These are phyloP conservation scores for Drosophila colorata DNA, from an alignment of 2,888 invertebrate genomes.

Conservation along the genomic window DNA sequence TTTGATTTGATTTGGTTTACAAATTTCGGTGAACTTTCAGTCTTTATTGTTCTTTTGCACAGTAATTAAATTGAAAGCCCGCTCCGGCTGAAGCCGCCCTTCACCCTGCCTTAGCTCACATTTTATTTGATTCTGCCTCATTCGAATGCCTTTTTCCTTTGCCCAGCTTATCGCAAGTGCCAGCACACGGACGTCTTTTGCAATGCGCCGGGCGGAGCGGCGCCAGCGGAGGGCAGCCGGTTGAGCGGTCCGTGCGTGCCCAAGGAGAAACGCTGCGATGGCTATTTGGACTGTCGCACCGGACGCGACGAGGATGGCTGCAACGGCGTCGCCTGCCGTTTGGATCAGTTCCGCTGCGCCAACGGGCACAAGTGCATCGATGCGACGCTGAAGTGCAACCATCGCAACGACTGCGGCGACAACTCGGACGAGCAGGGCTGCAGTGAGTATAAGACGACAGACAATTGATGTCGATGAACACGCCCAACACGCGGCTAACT, in stretches of 20 bases:
- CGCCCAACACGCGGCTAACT: constrained; percentile 4
- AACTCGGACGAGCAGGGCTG: constrained; percentile 96
- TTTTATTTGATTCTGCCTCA: not conserved
- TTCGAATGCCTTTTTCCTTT: not conserved
- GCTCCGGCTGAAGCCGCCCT: not conserved
- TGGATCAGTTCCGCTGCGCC: constrained; percentile 95
- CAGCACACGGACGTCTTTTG: constrained; percentile 95
- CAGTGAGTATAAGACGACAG: constrained; percentile 88
- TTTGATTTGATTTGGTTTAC: constrained; percentile 31
- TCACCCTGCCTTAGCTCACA: not conserved
- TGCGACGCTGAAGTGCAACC: constrained; percentile 92
- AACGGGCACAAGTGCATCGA: constrained; percentile 93
- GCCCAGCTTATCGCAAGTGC: constrained; percentile 93
- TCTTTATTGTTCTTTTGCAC: constrained; percentile 10
- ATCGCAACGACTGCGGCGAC: constrained; percentile 95
- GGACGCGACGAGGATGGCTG: constrained; percentile 93
- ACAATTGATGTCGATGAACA: not conserved
- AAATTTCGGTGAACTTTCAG: constrained; percentile 16
- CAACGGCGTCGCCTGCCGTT: constrained; percentile 89
- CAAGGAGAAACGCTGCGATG: constrained; percentile 95
- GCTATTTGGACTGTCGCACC: constrained; percentile 94
- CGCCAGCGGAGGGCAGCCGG: constrained; percentile 86
- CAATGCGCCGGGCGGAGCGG: constrained; percentile 88
- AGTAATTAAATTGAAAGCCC: constrained; percentile 26
- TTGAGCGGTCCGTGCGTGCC: constrained; percentile 93